These are phyloP conservation scores for Chymomyza amoena DNA, from an alignment of 2,888 invertebrate genomes.

Conservation along the genomic window DNA sequence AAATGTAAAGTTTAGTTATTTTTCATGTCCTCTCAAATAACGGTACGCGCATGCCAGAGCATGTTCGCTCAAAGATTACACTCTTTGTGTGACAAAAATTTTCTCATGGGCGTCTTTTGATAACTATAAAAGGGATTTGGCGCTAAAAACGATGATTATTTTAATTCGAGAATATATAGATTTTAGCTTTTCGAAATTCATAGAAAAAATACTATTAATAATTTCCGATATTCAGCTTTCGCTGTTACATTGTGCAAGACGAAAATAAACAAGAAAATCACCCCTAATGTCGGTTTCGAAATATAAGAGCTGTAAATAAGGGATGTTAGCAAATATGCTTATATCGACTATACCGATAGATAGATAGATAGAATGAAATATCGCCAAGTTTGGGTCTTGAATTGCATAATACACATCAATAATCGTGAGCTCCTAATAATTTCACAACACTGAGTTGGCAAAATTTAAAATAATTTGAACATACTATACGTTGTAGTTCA, in stretches of 20 bases:
- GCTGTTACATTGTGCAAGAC: background rate
- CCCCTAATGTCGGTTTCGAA: constrained; percentile 19
- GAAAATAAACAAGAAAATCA: constrained; percentile 6
- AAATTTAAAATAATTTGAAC: too few relatives aligned
- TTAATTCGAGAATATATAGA: too few relatives aligned
- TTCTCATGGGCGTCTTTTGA: constrained; percentile 30
- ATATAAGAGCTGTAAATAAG: background rate
- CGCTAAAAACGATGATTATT: too few relatives aligned
- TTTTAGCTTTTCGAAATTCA: too few relatives aligned
- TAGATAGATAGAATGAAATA: background rate
- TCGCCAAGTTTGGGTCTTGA: too few relatives aligned
- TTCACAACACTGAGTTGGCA: too few relatives aligned
- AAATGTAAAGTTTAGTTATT: background rate
- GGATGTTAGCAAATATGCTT: background rate
- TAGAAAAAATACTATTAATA: too few relatives aligned
- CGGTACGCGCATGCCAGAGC: background rate
- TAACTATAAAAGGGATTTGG: too few relatives aligned
- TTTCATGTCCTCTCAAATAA: constrained; percentile 4
- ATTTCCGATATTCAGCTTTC: too few relatives aligned
- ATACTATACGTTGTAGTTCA: too few relatives aligned
- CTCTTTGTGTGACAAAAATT: constrained; percentile 37
- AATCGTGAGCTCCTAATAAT: too few relatives aligned
- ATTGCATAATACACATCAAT: too few relatives aligned
- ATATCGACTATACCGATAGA: background rate
- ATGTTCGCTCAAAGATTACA: background rate